Base-by-base conservation (phyloP, 2,113 vertebrate genomes). In the Pavo muticus region DNA sequence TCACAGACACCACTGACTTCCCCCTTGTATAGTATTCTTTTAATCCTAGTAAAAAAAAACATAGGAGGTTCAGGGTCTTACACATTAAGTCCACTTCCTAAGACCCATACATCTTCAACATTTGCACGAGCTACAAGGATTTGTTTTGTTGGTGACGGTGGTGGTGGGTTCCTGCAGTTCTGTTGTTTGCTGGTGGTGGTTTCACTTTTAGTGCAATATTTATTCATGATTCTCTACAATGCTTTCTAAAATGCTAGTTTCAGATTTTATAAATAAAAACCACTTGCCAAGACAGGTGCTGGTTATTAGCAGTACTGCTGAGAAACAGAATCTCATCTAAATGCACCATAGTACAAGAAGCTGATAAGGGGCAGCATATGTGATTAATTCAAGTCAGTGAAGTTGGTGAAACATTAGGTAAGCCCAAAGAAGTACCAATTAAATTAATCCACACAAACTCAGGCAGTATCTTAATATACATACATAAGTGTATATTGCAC, bases 201-300 rank as follows among this genome's bases (percentile, higher is more conserved):
- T 59, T 20, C 32, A 20, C 13, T 30, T 45, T 52, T 42, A 35
- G 17, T 57, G 24, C 5, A 50, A 32, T 40, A 23, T 27, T 63
- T 84, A 82, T 78, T 68, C 32, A 14, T 3, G 3, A 63, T 15
- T 32, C 17, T 39, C n/a, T 45, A 14, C 37, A 50, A 45, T 63
- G 24, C 45, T 83, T 94, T 88, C 79, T 47, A 65, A 86, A 94
- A 88, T 80, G 59, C 61, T 63, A 79, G 70, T 94, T 94, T 89
- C 80, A 94, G 29, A 48, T 90, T 75, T 84, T 84, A 88, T 88
- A 87, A 78, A 93, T 94, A 65, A 37, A 71, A 85, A 67, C 59
- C 42, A 59, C 25, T 61, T 88, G 52, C 65, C 92, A 90, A 82
- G 44, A 8, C 73, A 76, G 6, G 52, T 32, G 63, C 92, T 81